Base-by-base conservation (phyloP, 2,888 invertebrate species). In the Phyto melanocephala region DNA sequence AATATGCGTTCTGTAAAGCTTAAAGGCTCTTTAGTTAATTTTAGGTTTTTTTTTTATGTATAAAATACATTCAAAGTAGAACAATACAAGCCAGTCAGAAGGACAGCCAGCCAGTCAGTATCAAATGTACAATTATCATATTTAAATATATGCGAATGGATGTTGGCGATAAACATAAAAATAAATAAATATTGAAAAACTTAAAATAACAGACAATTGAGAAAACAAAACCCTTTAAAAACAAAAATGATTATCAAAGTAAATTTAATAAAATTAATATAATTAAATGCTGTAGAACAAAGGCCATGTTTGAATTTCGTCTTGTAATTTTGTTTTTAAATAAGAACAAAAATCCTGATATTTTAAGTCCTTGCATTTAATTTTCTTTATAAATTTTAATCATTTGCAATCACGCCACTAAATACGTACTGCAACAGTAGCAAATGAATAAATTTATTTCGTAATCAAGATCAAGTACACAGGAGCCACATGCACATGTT, bases 1-100 rank as follows among this genome's bases (percentile, higher is more conserved):
- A 40, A 67, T 80, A 45, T 35, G 40, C 37, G 37, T n/a, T 71
- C 52, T 65, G 22, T 76, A 10, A 76, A 76, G 81, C 68, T 70
- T 74, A 20, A 42, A 65, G 62, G 74, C 65, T 81, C 35, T 47
- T 80, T 10, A 28, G 6, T 17, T 68, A 54, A 60, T 42, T 72
- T 71, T 11, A 42, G n/a, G n/a, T n/a, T 5, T 28, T 28, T 28
- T 5, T 5, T 28, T 28, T 28, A 28, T 28, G 28, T 28, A 5
- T 28, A 5, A 5, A 28, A 28, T 28, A 67, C 58, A 37, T 67
- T 74, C 20, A 52, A 70, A 70, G 42, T 58, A 60, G 71, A 71
- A 78, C 78, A 71, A 58, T 47, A 74, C 45, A 60, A 71, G 60
- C 42, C 76, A 68, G 68, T 28, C 45, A 5, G 28, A 28, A 6